These are phyloP conservation scores for Coleophora deauratella DNA, from an alignment of 2,888 invertebrate genomes.

Conservation along the genomic window DNA sequence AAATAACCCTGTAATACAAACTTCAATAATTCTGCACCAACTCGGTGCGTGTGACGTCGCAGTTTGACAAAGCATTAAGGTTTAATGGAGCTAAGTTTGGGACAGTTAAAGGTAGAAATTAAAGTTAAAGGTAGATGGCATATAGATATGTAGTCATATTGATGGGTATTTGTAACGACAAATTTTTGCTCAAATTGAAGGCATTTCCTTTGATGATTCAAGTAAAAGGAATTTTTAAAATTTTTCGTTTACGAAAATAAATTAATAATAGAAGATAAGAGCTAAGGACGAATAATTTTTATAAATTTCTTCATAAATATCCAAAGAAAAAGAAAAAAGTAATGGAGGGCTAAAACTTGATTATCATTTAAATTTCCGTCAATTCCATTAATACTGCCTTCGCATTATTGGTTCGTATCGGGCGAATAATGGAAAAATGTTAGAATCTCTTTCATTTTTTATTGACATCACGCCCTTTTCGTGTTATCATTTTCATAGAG, in stretches of 20 bases:
- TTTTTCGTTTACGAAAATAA: too few species aligned
- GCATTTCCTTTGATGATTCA: too few species aligned
- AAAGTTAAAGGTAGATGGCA: conserved; percentile 42
- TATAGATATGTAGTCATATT: conserved; percentile 22
- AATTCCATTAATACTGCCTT: conserved; percentile 29
- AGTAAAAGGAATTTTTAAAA: too few species aligned
- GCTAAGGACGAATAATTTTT: too few species aligned
- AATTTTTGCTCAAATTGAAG: too few species aligned
- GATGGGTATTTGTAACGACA: conserved; percentile 42
- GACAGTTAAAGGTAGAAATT: conserved; percentile 45
- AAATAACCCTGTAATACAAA: too few species aligned
- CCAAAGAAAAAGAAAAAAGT: conserved; percentile 17
- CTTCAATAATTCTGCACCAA: too few species aligned
- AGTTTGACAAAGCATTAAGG: conserved; percentile 21
- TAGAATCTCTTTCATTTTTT: conserved; percentile 14
- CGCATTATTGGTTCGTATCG: conserved; percentile 21
- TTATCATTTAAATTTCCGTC: conserved; percentile 28
- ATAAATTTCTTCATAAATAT: conserved; percentile 8
- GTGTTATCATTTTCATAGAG: background rate
- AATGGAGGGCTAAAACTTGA: conserved; percentile 26
- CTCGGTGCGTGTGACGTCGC: conserved; percentile 1
- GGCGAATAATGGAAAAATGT: conserved; percentile 18
- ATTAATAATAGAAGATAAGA: too few species aligned
- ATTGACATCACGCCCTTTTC: conserved; percentile 7
- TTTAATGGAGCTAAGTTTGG: conserved; percentile 30